Conservation (phyloP, 2,797 vertebrate genomes). For the Mareca strepera region DNA sequence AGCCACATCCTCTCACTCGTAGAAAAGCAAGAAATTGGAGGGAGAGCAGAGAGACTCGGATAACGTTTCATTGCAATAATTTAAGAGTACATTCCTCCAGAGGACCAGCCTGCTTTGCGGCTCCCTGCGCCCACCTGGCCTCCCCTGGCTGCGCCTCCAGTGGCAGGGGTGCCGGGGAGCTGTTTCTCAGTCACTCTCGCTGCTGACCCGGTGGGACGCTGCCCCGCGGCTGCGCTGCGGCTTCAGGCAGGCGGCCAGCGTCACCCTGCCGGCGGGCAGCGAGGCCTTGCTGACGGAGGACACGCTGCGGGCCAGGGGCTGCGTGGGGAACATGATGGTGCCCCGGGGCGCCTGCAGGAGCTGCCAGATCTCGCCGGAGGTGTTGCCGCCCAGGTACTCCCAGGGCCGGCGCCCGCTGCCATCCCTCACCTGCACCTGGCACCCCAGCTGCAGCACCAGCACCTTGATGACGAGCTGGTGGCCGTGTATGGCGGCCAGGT, state of each 20-base stretch:
- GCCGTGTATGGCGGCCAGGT: slow-evolving; percentile 91
- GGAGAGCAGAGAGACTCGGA: neutral
- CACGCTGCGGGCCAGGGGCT: slow-evolving; percentile 41
- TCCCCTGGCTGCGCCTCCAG: neutral
- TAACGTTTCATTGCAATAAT: neutral
- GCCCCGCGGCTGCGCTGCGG: slow-evolving; percentile 62
- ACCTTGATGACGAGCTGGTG: slow-evolving; percentile 85
- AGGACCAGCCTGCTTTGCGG: neutral
- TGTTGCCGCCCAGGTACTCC: slow-evolving; percentile 84
- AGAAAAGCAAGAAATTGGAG: neutral
- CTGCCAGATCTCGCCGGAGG: slow-evolving; percentile 82
- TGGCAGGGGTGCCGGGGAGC: neutral
- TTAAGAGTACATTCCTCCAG: slow-evolving; percentile 8
- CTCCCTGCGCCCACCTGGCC: neutral
- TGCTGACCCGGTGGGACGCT: neutral
- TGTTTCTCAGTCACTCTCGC: slow-evolving; percentile 63
- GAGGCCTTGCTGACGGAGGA: slow-evolving; percentile 54
- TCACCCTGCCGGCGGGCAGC: slow-evolving; percentile 61
- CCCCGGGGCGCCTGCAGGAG: slow-evolving; percentile 83
- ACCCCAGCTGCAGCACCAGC: slow-evolving; percentile 86
- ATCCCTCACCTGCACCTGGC: slow-evolving; percentile 84
- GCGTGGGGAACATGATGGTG: slow-evolving; percentile 77
- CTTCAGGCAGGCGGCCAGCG: slow-evolving; percentile 75
- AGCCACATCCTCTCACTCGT: neutral
- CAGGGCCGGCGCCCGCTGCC: slow-evolving; percentile 88